A percentile compares a stretch with the other conserved stretches of the same genome.
Conservation (phyloP, 2,888 invertebrate species). For the Asteroscopus sphinx region DNA sequence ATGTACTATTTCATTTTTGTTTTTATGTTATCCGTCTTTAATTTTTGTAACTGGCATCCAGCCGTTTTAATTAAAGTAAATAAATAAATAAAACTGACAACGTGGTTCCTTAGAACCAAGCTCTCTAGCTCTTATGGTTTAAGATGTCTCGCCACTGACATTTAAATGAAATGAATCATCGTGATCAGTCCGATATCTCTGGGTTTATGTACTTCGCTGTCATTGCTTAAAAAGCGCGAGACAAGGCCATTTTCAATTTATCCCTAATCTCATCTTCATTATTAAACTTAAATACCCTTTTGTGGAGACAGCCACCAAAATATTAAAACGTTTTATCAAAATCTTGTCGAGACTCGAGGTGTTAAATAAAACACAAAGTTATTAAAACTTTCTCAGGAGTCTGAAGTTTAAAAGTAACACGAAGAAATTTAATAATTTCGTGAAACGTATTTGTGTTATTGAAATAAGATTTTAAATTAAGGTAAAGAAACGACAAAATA, state of each 20-base stretch:
- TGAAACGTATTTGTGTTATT: conserved; percentile 50
- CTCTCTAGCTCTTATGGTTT: too few species aligned
- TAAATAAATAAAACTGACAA: too few species aligned
- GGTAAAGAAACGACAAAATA: conserved; percentile 19
- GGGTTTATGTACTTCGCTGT: conserved; percentile 13
- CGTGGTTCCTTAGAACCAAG: too few species aligned
- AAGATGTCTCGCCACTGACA: too few species aligned
- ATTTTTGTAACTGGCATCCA: too few species aligned
- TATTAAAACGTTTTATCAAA: conserved; percentile 46
- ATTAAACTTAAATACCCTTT: conserved; percentile 51
- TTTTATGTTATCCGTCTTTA: too few species aligned
- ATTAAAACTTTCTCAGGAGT: conserved; percentile 52
- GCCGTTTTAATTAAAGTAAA: too few species aligned
- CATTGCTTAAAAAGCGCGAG: conserved; percentile 14
- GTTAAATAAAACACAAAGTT: conserved; percentile 56
- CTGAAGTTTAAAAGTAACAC: conserved; percentile 48
- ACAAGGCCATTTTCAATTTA: conserved; percentile 43
- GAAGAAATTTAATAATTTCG: conserved; percentile 47
- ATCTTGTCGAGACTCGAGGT: conserved; percentile 47
- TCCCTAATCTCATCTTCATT: conserved; percentile 43
- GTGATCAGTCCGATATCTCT: neutral
- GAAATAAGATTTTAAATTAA: conserved; percentile 38
- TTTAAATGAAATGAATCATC: too few species aligned
- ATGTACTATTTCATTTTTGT: too few species aligned
- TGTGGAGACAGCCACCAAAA: conserved; percentile 32